Conservation (phyloP, 2,113 vertebrate genomes). For the Poeciliopsis turrubarensis region DNA sequence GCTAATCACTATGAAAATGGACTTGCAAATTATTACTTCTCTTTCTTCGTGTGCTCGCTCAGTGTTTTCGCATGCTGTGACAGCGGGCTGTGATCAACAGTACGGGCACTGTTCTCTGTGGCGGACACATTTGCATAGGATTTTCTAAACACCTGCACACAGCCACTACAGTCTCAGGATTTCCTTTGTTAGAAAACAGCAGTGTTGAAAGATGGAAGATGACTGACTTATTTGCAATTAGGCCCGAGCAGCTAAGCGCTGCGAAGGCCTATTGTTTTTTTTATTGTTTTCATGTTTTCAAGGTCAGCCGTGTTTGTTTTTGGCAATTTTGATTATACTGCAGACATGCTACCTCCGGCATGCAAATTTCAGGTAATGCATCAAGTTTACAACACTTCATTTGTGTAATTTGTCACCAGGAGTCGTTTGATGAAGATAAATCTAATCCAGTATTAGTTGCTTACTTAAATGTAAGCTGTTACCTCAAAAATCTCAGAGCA, state of each 20-base stretch:
- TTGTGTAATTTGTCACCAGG: background rate
- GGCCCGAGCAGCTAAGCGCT: no score
- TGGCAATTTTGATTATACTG: background rate
- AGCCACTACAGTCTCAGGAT: background rate
- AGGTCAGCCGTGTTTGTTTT: background rate
- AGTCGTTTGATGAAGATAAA: background rate
- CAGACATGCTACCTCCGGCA: conserved; percentile 6
- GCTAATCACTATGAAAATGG: conserved; percentile 47
- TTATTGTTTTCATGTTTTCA: background rate
- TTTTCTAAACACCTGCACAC: background rate
- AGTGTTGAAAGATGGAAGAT: background rate
- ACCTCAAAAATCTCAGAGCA: conserved; percentile 19
- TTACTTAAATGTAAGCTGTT: background rate
- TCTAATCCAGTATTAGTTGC: conserved; percentile 28
- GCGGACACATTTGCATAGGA: conserved; percentile 12
- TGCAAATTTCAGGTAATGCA: background rate
- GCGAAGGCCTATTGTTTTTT: no score
- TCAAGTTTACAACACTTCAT: background rate
- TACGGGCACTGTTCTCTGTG: background rate
- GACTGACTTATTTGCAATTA: background rate
- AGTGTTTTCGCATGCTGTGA: conserved; percentile 11
- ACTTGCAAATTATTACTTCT: conserved; percentile 42
- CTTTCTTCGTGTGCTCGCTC: conserved; percentile 11
- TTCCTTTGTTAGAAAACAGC: background rate
- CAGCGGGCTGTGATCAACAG: conserved; percentile 7